Conservation (phyloP, 2,888 invertebrate species). For the Branchipolynoe longqiensis region DNA sequence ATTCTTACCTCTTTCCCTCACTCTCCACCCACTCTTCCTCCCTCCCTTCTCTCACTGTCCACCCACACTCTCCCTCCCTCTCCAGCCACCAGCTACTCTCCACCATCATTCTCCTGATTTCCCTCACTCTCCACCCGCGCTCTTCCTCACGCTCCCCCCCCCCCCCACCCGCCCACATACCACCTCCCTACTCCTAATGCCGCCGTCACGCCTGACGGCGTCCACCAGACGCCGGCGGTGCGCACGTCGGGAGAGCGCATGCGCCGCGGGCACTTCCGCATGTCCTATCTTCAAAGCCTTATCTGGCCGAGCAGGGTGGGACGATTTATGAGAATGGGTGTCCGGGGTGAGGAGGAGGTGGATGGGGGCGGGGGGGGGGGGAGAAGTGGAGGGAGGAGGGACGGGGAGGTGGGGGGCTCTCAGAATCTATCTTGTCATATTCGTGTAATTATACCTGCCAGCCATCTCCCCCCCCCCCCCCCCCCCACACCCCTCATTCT, state of each 20-base stretch:
- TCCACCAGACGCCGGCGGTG: not conserved
- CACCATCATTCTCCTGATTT: not conserved
- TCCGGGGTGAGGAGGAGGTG: slow-evolving; percentile 35
- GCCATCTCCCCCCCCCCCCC: not conserved
- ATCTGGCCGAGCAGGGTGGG: not conserved
- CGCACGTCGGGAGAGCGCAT: not conserved
- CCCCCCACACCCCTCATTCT: not conserved
- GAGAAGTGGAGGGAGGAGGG: too few species aligned
- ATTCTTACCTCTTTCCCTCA: not conserved
- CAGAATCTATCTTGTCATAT: slow-evolving; percentile 33
- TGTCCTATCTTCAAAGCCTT: not conserved
- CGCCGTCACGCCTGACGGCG: slow-evolving; percentile 5
- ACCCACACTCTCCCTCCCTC: not conserved
- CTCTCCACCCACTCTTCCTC: not conserved
- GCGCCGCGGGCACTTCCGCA: slow-evolving; percentile 19
- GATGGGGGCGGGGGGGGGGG: too few species aligned
- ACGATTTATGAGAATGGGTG: slow-evolving; percentile 7
- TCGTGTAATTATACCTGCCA: slow-evolving; percentile 40
- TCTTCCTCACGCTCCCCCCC: not conserved
- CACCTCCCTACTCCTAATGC: not conserved
- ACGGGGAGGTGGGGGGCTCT: too few species aligned
- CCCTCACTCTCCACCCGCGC: not conserved
- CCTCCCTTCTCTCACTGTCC: not conserved
- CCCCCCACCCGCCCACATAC: not conserved
- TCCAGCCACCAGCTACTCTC: not conserved